These are phyloP conservation scores for Thymallus thymallus DNA, from an alignment of 2,113 vertebrate species.

Conservation along the genomic window DNA sequence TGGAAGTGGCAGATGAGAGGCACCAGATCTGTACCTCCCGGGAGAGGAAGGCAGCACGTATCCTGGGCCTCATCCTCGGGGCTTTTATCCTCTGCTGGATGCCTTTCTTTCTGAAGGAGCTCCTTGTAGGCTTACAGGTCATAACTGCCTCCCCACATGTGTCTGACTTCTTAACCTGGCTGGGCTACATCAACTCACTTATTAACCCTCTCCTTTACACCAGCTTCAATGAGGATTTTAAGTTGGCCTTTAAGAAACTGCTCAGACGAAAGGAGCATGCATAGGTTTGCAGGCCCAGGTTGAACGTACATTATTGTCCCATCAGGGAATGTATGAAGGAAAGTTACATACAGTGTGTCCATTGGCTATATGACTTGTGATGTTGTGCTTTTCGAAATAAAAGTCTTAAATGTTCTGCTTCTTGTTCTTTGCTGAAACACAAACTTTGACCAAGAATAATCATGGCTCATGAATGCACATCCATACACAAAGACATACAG, in stretches of 20 bases:
- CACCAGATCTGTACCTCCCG: slow-evolving; percentile 82
- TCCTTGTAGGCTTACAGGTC: slow-evolving; percentile 80
- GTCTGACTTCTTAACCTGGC: slow-evolving; percentile 86
- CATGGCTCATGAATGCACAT: neutral
- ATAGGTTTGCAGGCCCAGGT: slow-evolving; percentile 5
- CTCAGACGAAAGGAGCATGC: slow-evolving; percentile 78
- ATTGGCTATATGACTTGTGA: neutral
- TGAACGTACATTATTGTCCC: neutral
- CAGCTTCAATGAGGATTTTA: slow-evolving; percentile 92
- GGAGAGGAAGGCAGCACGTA: slow-evolving; percentile 85
- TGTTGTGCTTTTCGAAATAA: slow-evolving; percentile 14
- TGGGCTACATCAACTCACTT: slow-evolving; percentile 88
- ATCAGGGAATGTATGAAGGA: neutral
- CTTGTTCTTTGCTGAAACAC: neutral
- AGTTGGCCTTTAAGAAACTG: slow-evolving; percentile 85
- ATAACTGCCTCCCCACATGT: slow-evolving; percentile 74
- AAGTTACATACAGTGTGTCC: neutral
- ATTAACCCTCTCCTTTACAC: slow-evolving; percentile 90
- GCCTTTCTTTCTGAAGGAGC: slow-evolving; percentile 89
- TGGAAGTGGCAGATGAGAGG: slow-evolving; percentile 70
- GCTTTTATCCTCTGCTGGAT: slow-evolving; percentile 90
- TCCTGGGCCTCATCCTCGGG: slow-evolving; percentile 85
- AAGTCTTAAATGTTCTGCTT: neutral
- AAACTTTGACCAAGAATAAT: neutral
- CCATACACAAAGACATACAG: neutral